These are phyloP conservation scores for Canis aureus DNA, from an alignment of 2,113 vertebrate species.

Conservation along the genomic window DNA sequence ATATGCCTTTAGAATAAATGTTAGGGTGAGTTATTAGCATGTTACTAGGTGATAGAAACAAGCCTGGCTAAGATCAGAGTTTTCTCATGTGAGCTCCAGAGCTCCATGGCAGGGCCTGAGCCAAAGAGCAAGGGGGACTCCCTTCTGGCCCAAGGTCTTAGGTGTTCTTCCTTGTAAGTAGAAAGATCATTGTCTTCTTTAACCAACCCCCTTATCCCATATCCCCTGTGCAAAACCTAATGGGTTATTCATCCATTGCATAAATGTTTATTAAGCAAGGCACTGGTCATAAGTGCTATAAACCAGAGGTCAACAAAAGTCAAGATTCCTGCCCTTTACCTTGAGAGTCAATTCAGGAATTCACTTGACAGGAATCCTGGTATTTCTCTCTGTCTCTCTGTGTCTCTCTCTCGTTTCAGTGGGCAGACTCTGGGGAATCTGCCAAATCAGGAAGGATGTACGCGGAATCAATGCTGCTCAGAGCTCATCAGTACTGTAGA, in stretches of 20 bases:
- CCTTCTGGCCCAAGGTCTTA: not conserved
- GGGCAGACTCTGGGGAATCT: not conserved
- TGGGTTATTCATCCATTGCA: not conserved
- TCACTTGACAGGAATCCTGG: not conserved
- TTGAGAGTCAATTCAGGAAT: not conserved
- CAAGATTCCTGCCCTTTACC: not conserved
- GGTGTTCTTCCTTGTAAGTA: not conserved
- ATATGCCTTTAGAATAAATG: not conserved
- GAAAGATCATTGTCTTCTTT: not conserved
- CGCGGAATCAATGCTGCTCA: rapidly evolving
- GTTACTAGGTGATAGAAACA: not conserved
- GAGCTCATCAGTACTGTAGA: not conserved
- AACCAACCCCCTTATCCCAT: not conserved
- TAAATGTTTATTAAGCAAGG: not conserved
- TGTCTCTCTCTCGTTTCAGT: not conserved
- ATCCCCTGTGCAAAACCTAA: no score
- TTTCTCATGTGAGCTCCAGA: not conserved
- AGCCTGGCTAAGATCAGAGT: not conserved
- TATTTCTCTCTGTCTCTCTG: not conserved
- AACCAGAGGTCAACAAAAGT: not conserved
- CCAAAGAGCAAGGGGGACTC: not conserved
- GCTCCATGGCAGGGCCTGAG: not conserved
- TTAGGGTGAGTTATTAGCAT: not conserved
- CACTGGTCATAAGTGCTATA: not conserved
- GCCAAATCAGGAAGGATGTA: not conserved